Evolutionary conservation across 1,140 invertebrate species (phyloP).

Genomic region (Orchestia grillus): DNA sequence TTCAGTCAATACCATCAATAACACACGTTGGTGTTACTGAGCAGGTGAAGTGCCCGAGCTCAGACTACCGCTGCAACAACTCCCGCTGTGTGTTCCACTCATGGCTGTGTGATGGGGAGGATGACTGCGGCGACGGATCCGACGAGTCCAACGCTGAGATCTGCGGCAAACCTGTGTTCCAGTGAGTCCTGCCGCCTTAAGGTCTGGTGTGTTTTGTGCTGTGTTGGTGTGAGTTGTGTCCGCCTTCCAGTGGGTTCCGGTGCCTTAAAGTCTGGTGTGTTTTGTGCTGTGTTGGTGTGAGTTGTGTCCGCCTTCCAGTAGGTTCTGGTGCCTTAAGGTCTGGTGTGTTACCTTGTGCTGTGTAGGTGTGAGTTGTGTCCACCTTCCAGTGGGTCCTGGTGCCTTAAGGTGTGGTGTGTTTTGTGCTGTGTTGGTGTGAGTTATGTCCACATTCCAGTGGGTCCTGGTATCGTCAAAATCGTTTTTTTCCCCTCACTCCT

Average conservation of each 20-base stretch:
- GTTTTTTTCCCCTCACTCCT: no score
- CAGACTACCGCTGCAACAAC: slow-evolving; percentile 86
- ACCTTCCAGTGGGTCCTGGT: slow-evolving; percentile 61
- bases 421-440: no score
- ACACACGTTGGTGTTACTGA: not conserved
- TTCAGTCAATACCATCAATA: no score
- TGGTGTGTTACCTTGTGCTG: not conserved
- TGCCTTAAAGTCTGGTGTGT: not conserved
- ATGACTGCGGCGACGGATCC: slow-evolving; percentile 94
- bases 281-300: no score
- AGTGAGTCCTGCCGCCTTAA: slow-evolving; percentile 46
- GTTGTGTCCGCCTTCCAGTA: no score
- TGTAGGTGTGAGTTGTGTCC: no score
- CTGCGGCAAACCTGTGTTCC: slow-evolving; percentile 70
- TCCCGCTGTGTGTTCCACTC: slow-evolving; percentile 91
- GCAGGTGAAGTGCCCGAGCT: slow-evolving; percentile 80
- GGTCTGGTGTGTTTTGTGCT: not conserved
- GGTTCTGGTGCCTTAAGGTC: not conserved
- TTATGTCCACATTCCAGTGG: no score
- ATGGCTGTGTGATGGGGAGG: slow-evolving; percentile 94
- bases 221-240: no score
- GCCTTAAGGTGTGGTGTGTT: not conserved
- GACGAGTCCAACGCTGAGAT: slow-evolving; percentile 83
- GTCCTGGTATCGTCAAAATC: not conserved
- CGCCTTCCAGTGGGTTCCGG: slow-evolving; percentile 62